phyloP scores from a whole-genome alignment of 1,140 invertebrate genomes.

The Tetramorium simillimum region DNA sequence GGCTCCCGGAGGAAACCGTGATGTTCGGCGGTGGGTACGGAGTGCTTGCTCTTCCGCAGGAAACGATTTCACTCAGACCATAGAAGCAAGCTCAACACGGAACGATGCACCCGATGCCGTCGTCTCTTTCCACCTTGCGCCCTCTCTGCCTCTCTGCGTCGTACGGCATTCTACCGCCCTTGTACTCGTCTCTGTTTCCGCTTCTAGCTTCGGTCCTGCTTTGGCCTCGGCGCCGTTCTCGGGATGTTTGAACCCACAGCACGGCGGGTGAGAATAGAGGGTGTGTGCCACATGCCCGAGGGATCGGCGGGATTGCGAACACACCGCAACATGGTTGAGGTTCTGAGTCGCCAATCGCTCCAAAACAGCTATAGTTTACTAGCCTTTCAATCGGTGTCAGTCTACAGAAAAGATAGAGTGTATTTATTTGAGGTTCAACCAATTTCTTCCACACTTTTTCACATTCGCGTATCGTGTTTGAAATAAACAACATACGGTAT shows the following conservation, averaged over 20 bases:
- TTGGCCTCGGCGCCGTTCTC: slow-evolving; percentile 13
- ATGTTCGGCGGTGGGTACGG: slow-evolving; percentile 64
- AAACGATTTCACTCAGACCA: slow-evolving; percentile 66
- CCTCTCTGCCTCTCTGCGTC: slow-evolving; percentile 1
- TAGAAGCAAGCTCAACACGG: slow-evolving; percentile 59
- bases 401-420: not conserved
- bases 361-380: slow-evolving; percentile 47
- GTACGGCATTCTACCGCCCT: slow-evolving; percentile 21
- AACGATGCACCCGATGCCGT: slow-evolving; percentile 67
- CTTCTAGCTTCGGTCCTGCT: slow-evolving; percentile 47
- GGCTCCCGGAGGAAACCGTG: slow-evolving; percentile 61
- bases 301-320: slow-evolving; percentile 66
- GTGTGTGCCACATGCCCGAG: slow-evolving; percentile 35
- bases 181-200: slow-evolving; percentile 60
- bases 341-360: slow-evolving; percentile 56
- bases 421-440: not conserved
- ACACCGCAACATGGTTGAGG: slow-evolving; percentile 64
- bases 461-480: not conserved
- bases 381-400: slow-evolving; percentile 36
- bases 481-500: not conserved
- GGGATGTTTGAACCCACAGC: slow-evolving; percentile 54
- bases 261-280: slow-evolving; percentile 40
- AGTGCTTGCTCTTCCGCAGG: slow-evolving; percentile 64
- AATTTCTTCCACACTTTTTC: not conserved
- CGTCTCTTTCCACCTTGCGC: slow-evolving; percentile 14